Evolutionary conservation across 2,888 invertebrate species (phyloP).

Genomic region (Drosophila siamana): DNA sequence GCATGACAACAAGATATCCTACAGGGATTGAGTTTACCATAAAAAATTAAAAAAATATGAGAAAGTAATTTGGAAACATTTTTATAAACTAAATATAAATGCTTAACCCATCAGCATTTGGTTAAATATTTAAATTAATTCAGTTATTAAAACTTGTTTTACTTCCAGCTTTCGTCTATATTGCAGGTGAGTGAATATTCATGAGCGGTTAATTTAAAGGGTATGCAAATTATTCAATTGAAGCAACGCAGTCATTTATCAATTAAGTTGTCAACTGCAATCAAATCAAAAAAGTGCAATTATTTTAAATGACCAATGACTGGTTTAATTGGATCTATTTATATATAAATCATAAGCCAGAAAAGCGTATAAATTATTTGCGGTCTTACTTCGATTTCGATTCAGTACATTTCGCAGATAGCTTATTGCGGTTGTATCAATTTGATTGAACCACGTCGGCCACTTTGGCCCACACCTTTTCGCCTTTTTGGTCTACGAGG

Average conservation of each 20-base stretch:
- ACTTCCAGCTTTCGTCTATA: not conserved
- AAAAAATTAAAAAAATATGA: not conserved
- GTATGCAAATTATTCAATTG: constrained; percentile 7
- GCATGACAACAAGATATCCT: constrained; percentile 6
- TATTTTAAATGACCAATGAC: constrained; percentile 40
- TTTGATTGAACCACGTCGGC: constrained; percentile 13
- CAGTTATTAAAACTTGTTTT: not conserved
- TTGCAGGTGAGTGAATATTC: not conserved
- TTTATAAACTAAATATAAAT: too few relatives aligned
- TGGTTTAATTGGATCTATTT: constrained; percentile 45
- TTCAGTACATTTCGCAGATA: not conserved
- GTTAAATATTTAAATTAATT: too few relatives aligned
- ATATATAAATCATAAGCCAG: constrained; percentile 32
- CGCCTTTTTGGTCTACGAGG: not conserved
- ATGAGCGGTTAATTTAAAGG: not conserved
- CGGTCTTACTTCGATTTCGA: constrained; percentile 22
- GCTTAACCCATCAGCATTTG: too few relatives aligned
- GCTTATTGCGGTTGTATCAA: constrained; percentile 24
- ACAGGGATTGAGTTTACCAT: not conserved
- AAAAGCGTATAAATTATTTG: constrained; percentile 37
- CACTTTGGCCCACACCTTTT: constrained; percentile 4
- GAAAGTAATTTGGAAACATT: not conserved
- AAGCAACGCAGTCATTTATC: constrained; percentile 15
- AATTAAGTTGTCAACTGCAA: constrained; percentile 48
- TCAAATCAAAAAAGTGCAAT: constrained; percentile 51